Percentiles rank a stretch among this genome's conserved stretches.
phyloP scores from a whole-genome alignment of 2,797 vertebrate species.

The Moxostoma hubbsi region DNA sequence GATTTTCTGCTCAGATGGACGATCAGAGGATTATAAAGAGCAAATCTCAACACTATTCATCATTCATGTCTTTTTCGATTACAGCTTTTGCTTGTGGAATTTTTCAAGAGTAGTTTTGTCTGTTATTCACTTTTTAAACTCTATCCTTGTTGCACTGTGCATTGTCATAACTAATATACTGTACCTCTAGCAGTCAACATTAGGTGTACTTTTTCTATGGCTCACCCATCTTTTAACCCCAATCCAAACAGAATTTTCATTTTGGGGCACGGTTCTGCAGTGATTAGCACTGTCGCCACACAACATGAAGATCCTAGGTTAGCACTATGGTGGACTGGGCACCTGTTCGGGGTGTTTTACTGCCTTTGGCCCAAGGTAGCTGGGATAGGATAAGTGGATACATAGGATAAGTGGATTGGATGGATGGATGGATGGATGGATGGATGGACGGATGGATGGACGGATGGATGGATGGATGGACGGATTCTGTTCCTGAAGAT shows the following conservation, averaged over 20 bases:
- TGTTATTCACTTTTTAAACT: background rate
- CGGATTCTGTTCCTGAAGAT: background rate
- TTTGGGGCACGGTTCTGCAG: too few species aligned
- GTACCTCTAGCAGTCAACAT: background rate
- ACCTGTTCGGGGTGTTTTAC: background rate
- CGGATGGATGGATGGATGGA: too few species aligned
- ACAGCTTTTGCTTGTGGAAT: conserved; percentile 13
- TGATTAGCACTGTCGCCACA: too few species aligned
- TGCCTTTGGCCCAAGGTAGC: too few species aligned
- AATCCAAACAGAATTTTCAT: too few species aligned
- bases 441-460: too few species aligned
- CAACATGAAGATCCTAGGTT: too few species aligned
- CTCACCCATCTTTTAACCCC: background rate
- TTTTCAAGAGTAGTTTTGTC: conserved; percentile 6
- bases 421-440: too few species aligned
- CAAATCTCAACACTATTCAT: conserved; percentile 40
- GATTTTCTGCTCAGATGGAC: conserved; percentile 50
- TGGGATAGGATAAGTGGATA: too few species aligned
- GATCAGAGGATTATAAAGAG: conserved; percentile 26
- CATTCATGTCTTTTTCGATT: conserved; percentile 33
- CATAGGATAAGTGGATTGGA: too few species aligned
- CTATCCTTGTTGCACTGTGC: background rate
- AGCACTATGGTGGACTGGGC: too few species aligned
- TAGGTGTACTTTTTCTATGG: background rate
- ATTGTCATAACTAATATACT: background rate